Conservation (phyloP, 2,888 invertebrate genomes). For the Patella pellucida region DNA sequence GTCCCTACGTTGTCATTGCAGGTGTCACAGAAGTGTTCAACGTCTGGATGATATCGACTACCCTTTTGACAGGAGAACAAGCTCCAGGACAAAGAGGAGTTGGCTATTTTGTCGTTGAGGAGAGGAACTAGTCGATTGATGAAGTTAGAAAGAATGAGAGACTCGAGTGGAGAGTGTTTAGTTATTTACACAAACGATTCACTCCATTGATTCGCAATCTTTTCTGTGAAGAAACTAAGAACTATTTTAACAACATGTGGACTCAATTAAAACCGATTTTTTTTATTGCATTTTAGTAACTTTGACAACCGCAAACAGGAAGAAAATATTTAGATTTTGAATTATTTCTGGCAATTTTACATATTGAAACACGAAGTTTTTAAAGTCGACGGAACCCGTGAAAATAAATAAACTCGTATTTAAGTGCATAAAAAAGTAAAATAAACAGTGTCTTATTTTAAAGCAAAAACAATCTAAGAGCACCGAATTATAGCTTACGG, state of each 20-base stretch:
- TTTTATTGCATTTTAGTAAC: no score
- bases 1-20: no score
- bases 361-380: no score
- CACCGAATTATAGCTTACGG: no score
- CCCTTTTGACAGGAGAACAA: constrained; percentile 2
- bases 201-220: constrained; percentile 6
- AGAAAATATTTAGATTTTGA: no score
- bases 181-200: constrained; percentile 7
- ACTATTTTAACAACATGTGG: constrained; percentile 3
- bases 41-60: not conserved
- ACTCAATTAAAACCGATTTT: not conserved
- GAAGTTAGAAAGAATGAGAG: not conserved
- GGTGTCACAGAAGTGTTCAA: not conserved
- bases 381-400: no score
- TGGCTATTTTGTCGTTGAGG: constrained; percentile 7
- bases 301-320: no score
- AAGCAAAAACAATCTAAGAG: no score
- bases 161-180: constrained; percentile 7
- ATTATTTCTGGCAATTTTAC: no score
- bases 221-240: not conserved
- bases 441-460: no score
- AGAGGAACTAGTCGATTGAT: not conserved
- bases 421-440: no score
- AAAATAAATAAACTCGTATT: no score
- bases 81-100: not conserved